Percentiles rank a stretch among this genome's conserved stretches.
Conservation (phyloP, 2,113 vertebrate genomes). For the Malaclemys terrapin region DNA sequence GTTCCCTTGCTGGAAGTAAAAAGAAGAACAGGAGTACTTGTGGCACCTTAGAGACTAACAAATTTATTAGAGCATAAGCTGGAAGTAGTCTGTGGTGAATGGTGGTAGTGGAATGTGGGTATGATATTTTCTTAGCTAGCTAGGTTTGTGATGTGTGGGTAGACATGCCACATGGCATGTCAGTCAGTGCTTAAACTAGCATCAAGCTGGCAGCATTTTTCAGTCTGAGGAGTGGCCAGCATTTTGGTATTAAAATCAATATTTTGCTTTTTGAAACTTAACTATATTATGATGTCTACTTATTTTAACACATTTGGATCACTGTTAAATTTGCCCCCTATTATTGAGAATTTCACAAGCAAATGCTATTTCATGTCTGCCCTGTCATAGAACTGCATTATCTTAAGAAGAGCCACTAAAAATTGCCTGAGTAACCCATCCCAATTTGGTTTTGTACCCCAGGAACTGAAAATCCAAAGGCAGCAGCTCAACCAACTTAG, state of each 20-base stretch:
- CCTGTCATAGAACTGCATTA: not conserved
- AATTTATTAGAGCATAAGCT: no score
- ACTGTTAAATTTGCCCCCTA: not conserved
- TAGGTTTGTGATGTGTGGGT: not conserved
- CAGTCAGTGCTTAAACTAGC: not conserved
- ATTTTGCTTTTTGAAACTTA: not conserved
- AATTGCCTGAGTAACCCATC: not conserved
- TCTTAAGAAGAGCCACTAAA: not conserved
- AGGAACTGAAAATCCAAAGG: not conserved
- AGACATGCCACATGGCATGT: not conserved
- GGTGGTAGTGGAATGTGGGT: not conserved
- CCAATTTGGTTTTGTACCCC: not conserved
- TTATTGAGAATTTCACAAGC: not conserved
- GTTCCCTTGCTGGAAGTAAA: not conserved
- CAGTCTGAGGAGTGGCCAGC: not conserved
- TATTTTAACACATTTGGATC: not conserved
- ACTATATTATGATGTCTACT: not conserved
- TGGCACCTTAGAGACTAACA: no score
- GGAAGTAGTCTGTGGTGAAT: not conserved
- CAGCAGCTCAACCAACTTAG: not conserved
- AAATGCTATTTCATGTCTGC: not conserved
- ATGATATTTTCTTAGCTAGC: not conserved
- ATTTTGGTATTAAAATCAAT: not conserved
- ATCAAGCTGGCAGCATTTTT: not conserved
- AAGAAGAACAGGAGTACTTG: no score